Evolutionary conservation across 2,888 invertebrate species (phyloP), one percentile per base, ranked within the genome.

Genomic region (Noctua comes): DNA sequence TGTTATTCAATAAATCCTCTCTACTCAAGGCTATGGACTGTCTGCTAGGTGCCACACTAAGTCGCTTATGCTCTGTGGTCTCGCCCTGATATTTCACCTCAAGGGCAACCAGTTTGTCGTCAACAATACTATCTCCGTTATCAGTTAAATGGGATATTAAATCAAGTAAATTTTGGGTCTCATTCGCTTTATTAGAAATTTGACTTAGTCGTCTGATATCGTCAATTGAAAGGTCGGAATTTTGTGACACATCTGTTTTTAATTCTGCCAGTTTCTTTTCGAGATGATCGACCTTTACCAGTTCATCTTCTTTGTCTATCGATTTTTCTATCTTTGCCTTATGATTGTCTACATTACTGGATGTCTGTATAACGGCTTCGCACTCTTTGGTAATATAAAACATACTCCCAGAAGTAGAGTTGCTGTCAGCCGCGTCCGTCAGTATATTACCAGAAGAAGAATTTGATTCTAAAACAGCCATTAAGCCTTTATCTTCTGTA

Each of bases 111-210:
- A 72, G n/a, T 18, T 76, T 76, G 2, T 82, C 74, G 13, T 85
- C 85, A 5, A 88, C 80, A 13, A 88, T 88, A 31, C 18, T 21
- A 6, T 73, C 76, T 8, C 81, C 87, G 27, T 84, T 89, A 40
- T 95, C 95, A 10, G 95, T 95, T 3, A 95, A 91, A 77, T 94
- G 91, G 0, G 94, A 92, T 0, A 96, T 84, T 91, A 95, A 93
- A 62, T 94, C 93, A 18, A 96, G 85, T 6, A 96, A 88, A 54
- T 95, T 94, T 18, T 92, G 93, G 0, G 96, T 96, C 71, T 94
- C 92, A 46, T 96, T 92, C 0, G 93, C 94, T 46, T 91, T 89
- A 79, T 90, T 92, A 18, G 91, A 89, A 48, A 83, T 91, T 80
- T 90, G 91, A 16, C 77, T 75, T 8, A 8, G 43, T 27, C n/a